Evolutionary conservation across 1,140 invertebrate species (phyloP), one percentile per base, ranked within the genome.

Genomic region (Neodiprion virginianus): DNA sequence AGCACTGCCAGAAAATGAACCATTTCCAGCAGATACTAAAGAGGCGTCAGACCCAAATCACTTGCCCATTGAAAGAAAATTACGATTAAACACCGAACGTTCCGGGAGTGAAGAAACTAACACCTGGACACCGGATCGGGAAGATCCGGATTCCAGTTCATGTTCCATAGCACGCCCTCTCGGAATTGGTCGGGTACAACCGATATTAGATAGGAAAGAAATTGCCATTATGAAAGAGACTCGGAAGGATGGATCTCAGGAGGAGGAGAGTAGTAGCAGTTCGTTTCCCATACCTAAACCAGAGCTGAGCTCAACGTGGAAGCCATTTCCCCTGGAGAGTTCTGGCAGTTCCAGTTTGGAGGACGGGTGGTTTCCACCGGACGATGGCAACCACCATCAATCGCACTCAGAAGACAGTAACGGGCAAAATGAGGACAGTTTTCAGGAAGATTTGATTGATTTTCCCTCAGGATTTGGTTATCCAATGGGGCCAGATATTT

Each of bases 311-410:
- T 92, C 93, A n/a, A 94, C 94, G 2, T 95, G 93, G 93, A 91
- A 92, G 79, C 93, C 93, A 1, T 96, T 95, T 81, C 92, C 94
- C n/a, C 90, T 95, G 8, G 94, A 94, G 81, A 93, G 94, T 78
- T 95, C 94, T 0, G 93, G 93, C 14, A 94, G 92, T 81, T 95
- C 94, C 2, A 96, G 94, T 84, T 91, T 95, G 49, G 95, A 96
- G 84, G 95, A 96, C 82, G 94, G 92, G 10, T 93, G 93, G 89
- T 91, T 94, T 74, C 93, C 94, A 23, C 92, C 92, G 71, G 94
- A 96, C 84, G 93, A 93, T 50, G 93, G 93, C 73, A 84, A 78
- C 79, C 86, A 79, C 72, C 90, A 72, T 73, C 91, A 79, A 78
- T 90, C 91, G 3, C 83, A 91, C 7, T 90, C 90, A 5, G 88